Base-by-base conservation (phyloP, 1,140 invertebrate genomes). In the Drosophila bifasciata region DNA sequence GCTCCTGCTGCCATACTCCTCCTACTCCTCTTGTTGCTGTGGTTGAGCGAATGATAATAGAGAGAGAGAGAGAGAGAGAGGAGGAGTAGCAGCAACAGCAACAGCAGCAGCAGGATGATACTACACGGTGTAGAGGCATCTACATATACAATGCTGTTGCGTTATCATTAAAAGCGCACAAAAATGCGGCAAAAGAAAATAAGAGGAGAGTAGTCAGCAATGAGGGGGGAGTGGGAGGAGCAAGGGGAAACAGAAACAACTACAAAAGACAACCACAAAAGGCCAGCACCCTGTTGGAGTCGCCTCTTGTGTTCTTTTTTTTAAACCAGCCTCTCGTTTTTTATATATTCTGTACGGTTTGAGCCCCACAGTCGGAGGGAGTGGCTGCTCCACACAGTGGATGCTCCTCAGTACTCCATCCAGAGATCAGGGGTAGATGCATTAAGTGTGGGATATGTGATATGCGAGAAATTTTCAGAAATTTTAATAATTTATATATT, bases 161-260 rank as follows among this genome's bases (percentile, higher is more conserved):
- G 78, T 78, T 85, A 85, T 85, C 77, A 85, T 85, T 85, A 88
- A 85, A 85, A 75, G 68, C 68, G 78, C 68, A 76, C 81, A 80
- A 80, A 86, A 86, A 72, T 80, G 73, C 64, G 70, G 77, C 73
- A 68, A 81, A 85, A 85, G 83, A 85, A 88, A 85, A 85, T 76
- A 85, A 69, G 71, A 74, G 62, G 86, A 69, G 71, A 77, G 66
- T 62, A 73, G 79, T 39, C 51, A 51, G 69, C 56, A 68, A 40
- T 39, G 58, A 55, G 70, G 60, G 11, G 46, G 36, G 44, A 61
- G 49, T 19, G 19, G 3, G 46, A 25, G 28, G 28, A 64, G 32
- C 44, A 70, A 55, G 32, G 43, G 41, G 46, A 56, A 63, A 45
- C 55, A 58, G 46, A 46, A 73, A 72, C 64, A 77, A 68, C 79